Evolutionary conservation across 92 coral and sea anemone species (phyloP), one percentile per base, ranked within the genome.

Genomic region (Palythoa grandiflora): DNA sequence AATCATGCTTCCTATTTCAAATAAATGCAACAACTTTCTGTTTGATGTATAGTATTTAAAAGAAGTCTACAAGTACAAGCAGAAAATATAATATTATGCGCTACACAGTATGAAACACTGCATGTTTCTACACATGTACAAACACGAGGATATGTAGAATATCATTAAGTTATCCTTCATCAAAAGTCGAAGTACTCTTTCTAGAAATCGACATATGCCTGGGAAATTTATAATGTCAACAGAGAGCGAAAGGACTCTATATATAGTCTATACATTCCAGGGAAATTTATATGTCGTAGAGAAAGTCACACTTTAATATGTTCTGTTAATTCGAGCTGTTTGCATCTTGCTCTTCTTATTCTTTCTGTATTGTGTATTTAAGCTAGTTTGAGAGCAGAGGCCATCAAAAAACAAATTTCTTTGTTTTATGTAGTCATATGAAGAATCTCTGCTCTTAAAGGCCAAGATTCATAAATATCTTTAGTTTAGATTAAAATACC

Each of bases 91-190:
- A 40, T 12, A 21, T 21, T 63, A 19, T 12, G 54, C 59, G 57
- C 40, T 10, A 12, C 74, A 44, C 8, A 48, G 86, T 81, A 61
- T 12, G 75, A 66, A 20, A 55, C 6, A 57, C 14, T 15, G 59
- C 84, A 57, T 12, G 38, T 63, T 70, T 36, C 47, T 36, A 38
- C 40, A 20, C 39, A 68, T 21, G 39, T 4, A 15, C 38, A 65
- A 19, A 80, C 40, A 40, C 1, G 35, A 44, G 1, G 10, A 65
- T 70, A 3, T n/a, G 39, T 60, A 39, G 61, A 36, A 38, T 19
- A 28, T 48, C 39, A 35, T 63, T 61, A 63, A 13, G 54, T 63
- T 68, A 81, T 66, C 63, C 28, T 66, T 81, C 86, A 66, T 47
- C 86, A 81, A 11, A 48, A 52, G n/a, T 63, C 60, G 44, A 44